These are phyloP conservation scores for Acomys russatus DNA, from an alignment of 2,797 vertebrate genomes.

Conservation along the genomic window DNA sequence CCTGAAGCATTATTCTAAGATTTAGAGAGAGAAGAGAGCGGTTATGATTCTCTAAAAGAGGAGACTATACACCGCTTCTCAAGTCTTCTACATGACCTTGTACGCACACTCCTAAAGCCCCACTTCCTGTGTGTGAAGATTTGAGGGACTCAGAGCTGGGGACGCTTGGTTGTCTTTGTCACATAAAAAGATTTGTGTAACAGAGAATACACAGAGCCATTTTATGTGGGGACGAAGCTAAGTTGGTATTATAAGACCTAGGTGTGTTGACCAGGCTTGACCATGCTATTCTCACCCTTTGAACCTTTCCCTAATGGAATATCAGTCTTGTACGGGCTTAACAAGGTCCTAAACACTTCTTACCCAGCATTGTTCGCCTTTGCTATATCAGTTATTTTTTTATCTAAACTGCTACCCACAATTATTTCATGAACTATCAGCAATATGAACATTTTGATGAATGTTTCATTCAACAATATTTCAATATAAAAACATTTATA, in stretches of 20 bases:
- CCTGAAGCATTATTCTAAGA: neutral
- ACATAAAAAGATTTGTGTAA: neutral
- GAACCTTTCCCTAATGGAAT: neutral
- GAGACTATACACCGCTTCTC: neutral
- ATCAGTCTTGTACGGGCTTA: neutral
- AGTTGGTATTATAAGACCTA: neutral
- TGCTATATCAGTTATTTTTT: conserved; percentile 8
- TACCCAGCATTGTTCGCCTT: neutral
- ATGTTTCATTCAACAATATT: too few species aligned
- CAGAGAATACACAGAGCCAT: neutral
- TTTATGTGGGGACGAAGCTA: neutral
- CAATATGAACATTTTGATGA: neutral
- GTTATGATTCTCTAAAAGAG: conserved; percentile 12
- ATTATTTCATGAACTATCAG: neutral
- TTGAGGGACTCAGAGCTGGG: neutral
- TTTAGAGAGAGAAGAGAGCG: neutral
- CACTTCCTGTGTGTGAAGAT: neutral
- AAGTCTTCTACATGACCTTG: neutral
- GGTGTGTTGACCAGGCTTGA: neutral
- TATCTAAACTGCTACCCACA: neutral
- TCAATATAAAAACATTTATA: neutral
- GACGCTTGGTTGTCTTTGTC: conserved; percentile 11
- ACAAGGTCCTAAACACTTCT: conserved; percentile 5
- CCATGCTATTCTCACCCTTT: neutral
- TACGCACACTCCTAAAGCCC: neutral